Base-by-base conservation (phyloP, 2,888 invertebrate species). In the Eupeodes latifasciatus region DNA sequence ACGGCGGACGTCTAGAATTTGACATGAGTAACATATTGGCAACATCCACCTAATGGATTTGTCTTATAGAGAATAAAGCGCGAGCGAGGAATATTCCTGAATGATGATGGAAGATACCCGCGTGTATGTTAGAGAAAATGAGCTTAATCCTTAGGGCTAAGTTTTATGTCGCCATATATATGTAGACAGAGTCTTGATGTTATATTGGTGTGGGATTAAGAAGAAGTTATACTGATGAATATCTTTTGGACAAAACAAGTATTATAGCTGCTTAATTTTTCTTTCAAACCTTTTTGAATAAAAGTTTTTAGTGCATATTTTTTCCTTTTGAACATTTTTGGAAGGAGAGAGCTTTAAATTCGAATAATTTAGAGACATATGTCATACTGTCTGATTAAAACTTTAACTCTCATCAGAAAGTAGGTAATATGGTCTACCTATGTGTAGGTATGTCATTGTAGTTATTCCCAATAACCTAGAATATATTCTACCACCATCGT, bases 31-130 rank as follows among this genome's bases (percentile, higher is more conserved):
- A 85, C 81, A 81, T 85, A 88, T 85, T 85, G 85, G 78, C 81
- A 81, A 88, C 81, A 88, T 85, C 78, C 84, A 84, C 77, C 84
- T 81, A 88, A 88, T 88, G 85, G 81, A 78, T 71, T 85, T 47
- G 66, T 75, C 55, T 47, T 47, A 64, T 47, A 86, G 62, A 66
- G 19, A 53, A n/a, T n/a, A n/a, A 19, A 19, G 59, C 34, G 47
- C 5, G 6, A 44, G 53, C 64, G 16, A 59, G 53, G 51, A 79
- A 10, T 7, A 36, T 34, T 59, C 79, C 72, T 86, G 79, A 79
- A 72, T 34, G 74, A 53, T 44, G 61, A 57, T 44, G 49, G 53
- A 64, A 49, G 34, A 40, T 57, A 19, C 44, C 44, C 67, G 80
- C 80, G 87, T 84, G 72, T 77, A 62, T 69, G 62, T 49, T 47